Evolutionary conservation across 2,888 invertebrate species (phyloP).

Genomic region (Helobdella robusta): DNA sequence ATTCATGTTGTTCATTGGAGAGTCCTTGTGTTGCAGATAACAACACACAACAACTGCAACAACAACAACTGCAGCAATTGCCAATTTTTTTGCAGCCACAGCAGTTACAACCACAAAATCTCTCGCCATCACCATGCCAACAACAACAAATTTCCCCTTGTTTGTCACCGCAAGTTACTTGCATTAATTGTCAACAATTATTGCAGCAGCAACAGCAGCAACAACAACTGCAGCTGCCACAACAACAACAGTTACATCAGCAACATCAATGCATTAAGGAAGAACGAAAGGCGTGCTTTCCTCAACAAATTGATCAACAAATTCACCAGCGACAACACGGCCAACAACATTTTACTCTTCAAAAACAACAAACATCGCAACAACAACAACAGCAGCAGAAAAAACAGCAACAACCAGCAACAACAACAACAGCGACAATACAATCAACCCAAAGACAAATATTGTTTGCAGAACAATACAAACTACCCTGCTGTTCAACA

Average conservation of each 20-base stretch:
- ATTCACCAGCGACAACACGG: not conserved
- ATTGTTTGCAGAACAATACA: too few relatives aligned
- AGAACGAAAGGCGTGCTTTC: too few relatives aligned
- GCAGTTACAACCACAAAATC: not conserved
- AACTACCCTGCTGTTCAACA: too few relatives aligned
- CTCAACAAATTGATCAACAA: not conserved
- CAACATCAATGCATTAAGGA: not conserved
- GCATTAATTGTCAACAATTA: not conserved
- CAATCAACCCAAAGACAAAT: too few relatives aligned
- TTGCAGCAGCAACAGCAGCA: conserved; percentile 12
- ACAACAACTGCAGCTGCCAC: not conserved
- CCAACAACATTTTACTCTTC: too few relatives aligned
- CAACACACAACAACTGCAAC: not conserved
- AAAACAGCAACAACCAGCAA: too few relatives aligned
- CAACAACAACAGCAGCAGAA: too few relatives aligned
- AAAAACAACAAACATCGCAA: not conserved
- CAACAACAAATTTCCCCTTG: not conserved
- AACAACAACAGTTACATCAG: not conserved
- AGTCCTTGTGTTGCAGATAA: too few relatives aligned
- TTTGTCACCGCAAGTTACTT: not conserved
- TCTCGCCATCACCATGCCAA: too few relatives aligned
- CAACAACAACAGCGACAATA: too few relatives aligned
- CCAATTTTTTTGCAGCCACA: not conserved
- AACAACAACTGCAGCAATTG: not conserved
- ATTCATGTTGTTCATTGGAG: too few relatives aligned